phyloP scores from a whole-genome alignment of 2,113 vertebrate species.

The Lota lota region DNA sequence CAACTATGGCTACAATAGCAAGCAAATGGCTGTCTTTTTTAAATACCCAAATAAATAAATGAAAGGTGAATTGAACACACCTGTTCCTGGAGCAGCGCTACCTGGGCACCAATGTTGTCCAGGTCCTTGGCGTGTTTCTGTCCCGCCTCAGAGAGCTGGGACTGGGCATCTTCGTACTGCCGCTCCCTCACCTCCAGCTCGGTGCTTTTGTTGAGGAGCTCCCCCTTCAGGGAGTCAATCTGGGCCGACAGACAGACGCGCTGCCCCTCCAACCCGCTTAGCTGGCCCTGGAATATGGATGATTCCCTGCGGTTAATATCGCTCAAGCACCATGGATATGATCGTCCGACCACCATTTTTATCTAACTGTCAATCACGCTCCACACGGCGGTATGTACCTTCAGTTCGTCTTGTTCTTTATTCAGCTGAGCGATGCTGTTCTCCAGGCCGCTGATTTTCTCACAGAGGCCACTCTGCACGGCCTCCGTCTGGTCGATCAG shows the following conservation, averaged over 20 bases:
- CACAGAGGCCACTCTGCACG: constrained; percentile 74
- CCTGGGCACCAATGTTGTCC: constrained; percentile 75
- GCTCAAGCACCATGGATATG: background rate
- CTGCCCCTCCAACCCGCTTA: constrained; percentile 70
- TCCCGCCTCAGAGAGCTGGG: constrained; percentile 60
- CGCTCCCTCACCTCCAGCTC: constrained; percentile 76
- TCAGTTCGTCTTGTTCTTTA: constrained; percentile 43
- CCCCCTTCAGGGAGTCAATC: constrained; percentile 72
- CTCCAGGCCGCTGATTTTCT: constrained; percentile 75
- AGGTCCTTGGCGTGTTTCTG: constrained; percentile 81
- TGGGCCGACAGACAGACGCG: constrained; percentile 66
- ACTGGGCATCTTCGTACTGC: constrained; percentile 70
- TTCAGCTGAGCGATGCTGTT: constrained; percentile 62
- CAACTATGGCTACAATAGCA: too few relatives aligned
- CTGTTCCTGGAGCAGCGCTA: constrained; percentile 71
- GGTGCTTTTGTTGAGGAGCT: constrained; percentile 71
- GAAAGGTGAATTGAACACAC: constrained; percentile 17
- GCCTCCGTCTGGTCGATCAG: constrained; percentile 68
- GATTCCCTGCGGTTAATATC: too few relatives aligned
- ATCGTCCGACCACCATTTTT: background rate
- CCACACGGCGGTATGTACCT: constrained; percentile 30
- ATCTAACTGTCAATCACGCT: too few relatives aligned
- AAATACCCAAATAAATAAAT: background rate
- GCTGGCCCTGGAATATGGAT: constrained; percentile 53
- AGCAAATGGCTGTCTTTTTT: background rate